phyloP scores from a whole-genome alignment of 1,140 invertebrate species.

The Hormaphis cornu region DNA sequence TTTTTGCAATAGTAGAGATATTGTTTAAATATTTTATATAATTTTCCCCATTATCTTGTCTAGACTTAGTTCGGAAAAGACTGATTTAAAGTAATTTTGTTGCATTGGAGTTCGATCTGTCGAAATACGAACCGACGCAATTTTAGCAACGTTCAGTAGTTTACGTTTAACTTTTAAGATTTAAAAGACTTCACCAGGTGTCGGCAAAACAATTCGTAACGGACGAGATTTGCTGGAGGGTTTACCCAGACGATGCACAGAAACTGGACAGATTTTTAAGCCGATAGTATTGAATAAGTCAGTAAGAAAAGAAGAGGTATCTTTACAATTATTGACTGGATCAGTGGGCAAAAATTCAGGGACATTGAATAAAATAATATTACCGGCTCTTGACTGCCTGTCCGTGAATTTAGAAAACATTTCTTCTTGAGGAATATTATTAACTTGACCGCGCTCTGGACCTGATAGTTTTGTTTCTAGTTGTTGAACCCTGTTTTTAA shows the following conservation, averaged over 20 bases:
- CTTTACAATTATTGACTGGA: not conserved
- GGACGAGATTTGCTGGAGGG: not conserved
- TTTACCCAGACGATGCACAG: not conserved
- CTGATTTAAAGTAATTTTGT: not conserved
- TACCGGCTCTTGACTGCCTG: not conserved
- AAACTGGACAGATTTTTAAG: not conserved
- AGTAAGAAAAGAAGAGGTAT: not conserved
- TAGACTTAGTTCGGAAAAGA: not conserved
- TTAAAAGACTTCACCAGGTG: not conserved
- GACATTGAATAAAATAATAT: conserved; percentile 3
- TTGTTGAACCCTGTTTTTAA: not conserved
- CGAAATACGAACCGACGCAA: not conserved
- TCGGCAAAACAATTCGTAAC: not conserved
- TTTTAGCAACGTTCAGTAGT: not conserved
- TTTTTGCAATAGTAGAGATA: conserved; percentile 1
- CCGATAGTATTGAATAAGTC: not conserved
- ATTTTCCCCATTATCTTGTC: not conserved
- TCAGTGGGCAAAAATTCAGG: not conserved
- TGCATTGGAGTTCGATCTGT: not conserved
- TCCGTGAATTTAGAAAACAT: not conserved
- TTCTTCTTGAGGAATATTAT: not conserved
- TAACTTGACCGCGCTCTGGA: not conserved
- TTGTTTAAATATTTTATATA: not conserved
- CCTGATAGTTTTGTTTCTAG: not conserved
- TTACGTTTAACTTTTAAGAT: conserved; percentile 1